Percentiles rank a stretch among this genome's conserved stretches.
Conservation (phyloP, 2,113 vertebrate genomes). For the Hyperopisus bebe region DNA sequence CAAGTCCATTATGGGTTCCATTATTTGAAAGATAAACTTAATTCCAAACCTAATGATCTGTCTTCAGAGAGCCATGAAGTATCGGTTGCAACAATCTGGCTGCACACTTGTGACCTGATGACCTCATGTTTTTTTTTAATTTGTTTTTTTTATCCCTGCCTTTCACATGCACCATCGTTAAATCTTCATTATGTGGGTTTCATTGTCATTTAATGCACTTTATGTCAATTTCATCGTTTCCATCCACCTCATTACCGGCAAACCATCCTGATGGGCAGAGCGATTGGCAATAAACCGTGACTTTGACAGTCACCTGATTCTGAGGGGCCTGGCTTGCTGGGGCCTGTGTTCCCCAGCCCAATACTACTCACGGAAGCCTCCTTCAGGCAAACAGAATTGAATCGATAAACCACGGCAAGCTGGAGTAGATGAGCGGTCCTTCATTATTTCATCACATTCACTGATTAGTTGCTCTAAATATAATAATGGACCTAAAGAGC, state of each 20-base stretch:
- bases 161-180: not conserved
- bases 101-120: not conserved
- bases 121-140: not conserved
- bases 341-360: not conserved
- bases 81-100: not conserved
- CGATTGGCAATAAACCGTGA: not conserved
- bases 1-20: not conserved
- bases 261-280: not conserved
- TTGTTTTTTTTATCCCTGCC: not conserved
- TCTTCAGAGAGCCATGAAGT: not conserved
- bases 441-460: not conserved
- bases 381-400: not conserved
- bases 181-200: slow-evolving; percentile 7
- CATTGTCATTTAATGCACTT: slow-evolving; percentile 6
- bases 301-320: not conserved
- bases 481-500: no score
- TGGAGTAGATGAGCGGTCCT: not conserved
- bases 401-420: not conserved
- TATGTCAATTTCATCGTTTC: not conserved
- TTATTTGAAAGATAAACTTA: not conserved
- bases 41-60: not conserved
- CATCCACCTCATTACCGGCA: not conserved
- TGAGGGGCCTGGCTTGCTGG: not conserved
- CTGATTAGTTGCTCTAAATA: no score
- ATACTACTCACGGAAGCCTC: not conserved